phyloP scores from a whole-genome alignment of 2,797 vertebrate species.

The Rhynchonycteris naso region DNA sequence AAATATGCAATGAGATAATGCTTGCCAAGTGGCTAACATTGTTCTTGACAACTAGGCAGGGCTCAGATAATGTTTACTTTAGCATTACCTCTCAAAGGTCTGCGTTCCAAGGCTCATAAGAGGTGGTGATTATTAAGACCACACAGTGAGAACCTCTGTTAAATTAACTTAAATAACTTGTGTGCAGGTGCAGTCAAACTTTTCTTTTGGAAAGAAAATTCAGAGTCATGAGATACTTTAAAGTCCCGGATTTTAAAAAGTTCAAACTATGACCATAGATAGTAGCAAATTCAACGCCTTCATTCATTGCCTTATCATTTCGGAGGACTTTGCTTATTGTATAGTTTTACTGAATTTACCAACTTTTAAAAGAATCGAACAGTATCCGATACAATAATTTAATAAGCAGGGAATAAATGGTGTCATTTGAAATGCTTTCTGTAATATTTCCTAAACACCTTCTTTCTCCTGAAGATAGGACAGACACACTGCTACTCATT shows the following conservation, averaged over 20 bases:
- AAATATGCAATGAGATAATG: background rate
- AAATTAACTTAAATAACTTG: background rate
- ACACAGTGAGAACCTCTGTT: background rate
- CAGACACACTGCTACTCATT: background rate
- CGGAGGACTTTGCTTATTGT: background rate
- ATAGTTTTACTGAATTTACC: background rate
- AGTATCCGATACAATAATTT: background rate
- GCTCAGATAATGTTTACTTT: background rate
- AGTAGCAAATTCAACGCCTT: background rate
- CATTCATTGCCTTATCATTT: background rate
- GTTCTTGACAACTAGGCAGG: background rate
- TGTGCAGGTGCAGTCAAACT: background rate
- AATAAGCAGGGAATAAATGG: background rate
- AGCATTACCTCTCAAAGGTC: background rate
- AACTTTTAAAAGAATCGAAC: background rate
- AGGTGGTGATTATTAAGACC: background rate
- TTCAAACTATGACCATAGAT: background rate
- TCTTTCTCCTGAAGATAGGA: background rate
- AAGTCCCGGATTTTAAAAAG: background rate
- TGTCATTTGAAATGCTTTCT: background rate
- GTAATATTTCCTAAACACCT: background rate
- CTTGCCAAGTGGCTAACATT: background rate
- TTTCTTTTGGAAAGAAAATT: background rate
- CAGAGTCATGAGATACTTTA: background rate
- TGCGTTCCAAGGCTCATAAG: background rate